Conservation (phyloP, 2,797 vertebrate genomes). For the Notolepis coatsorum region DNA sequence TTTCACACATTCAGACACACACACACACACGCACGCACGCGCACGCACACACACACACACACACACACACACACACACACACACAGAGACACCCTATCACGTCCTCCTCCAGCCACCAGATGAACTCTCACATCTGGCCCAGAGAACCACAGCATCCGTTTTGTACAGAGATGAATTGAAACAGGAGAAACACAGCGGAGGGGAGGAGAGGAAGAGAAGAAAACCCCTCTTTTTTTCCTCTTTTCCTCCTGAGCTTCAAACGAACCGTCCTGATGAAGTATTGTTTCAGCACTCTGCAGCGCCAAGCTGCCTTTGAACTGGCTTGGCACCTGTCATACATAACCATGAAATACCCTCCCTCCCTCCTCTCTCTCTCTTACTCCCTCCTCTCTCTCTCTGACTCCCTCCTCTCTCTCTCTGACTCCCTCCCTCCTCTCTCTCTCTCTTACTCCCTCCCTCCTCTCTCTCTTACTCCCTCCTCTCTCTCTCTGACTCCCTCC, state of each 20-base stretch:
- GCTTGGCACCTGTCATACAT: constrained; percentile 74
- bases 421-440: constrained; percentile 13
- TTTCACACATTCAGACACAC: neutral
- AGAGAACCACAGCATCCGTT: constrained; percentile 57
- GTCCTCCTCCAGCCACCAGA: constrained; percentile 33
- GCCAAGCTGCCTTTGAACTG: constrained; percentile 61
- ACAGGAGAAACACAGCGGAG: constrained; percentile 43
- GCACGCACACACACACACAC: neutral
- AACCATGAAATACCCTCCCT: constrained; percentile 7
- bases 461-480: neutral
- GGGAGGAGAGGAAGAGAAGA: neutral
- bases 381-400: constrained; percentile 6
- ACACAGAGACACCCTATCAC: neutral
- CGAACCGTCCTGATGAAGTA: constrained; percentile 62
- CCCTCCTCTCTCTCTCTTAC: neutral
- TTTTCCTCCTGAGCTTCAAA: constrained; percentile 66
- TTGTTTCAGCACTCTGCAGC: constrained; percentile 67
- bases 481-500: constrained; percentile 15
- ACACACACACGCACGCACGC: no score
- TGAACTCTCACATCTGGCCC: constrained; percentile 58
- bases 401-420: neutral
- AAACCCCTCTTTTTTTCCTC: constrained; percentile 21
- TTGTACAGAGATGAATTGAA: constrained; percentile 59
- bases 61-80: neutral
- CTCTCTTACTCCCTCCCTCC: constrained; percentile 16